Conservation (phyloP, 2,797 vertebrate species). For the Emys orbicularis region DNA sequence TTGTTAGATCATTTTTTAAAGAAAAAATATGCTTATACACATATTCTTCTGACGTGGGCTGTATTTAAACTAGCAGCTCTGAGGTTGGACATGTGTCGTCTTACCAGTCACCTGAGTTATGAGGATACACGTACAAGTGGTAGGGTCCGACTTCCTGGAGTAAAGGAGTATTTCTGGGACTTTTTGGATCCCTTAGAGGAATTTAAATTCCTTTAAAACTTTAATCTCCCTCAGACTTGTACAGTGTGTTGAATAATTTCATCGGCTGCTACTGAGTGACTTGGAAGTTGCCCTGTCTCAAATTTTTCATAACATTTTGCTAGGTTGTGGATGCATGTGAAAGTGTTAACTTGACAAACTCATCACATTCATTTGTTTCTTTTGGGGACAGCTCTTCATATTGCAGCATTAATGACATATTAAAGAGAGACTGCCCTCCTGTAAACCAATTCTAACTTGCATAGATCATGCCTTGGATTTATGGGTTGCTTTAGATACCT, state of each 20-base stretch:
- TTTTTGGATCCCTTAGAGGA: not conserved
- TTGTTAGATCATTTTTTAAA: not conserved
- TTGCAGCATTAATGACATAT: not conserved
- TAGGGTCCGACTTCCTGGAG: not conserved
- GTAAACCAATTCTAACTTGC: rapidly evolving
- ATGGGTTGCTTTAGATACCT: rapidly evolving
- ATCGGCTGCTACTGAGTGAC: not conserved
- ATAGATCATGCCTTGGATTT: not conserved
- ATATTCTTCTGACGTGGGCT: not conserved
- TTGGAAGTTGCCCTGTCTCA: not conserved
- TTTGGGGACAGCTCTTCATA: not conserved
- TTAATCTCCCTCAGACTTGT: not conserved
- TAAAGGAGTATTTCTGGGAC: not conserved
- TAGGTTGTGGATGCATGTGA: not conserved
- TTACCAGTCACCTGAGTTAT: not conserved
- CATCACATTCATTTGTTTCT: not conserved
- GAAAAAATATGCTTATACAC: not conserved
- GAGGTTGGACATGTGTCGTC: not conserved
- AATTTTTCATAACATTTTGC: not conserved
- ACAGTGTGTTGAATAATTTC: not conserved
- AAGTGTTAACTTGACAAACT: not conserved
- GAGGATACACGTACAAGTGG: not conserved
- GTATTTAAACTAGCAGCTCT: not conserved
- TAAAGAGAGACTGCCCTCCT: not conserved
- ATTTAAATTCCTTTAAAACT: not conserved